Conservation (phyloP, 2,113 vertebrate genomes). For the Baryphthengus martii region DNA sequence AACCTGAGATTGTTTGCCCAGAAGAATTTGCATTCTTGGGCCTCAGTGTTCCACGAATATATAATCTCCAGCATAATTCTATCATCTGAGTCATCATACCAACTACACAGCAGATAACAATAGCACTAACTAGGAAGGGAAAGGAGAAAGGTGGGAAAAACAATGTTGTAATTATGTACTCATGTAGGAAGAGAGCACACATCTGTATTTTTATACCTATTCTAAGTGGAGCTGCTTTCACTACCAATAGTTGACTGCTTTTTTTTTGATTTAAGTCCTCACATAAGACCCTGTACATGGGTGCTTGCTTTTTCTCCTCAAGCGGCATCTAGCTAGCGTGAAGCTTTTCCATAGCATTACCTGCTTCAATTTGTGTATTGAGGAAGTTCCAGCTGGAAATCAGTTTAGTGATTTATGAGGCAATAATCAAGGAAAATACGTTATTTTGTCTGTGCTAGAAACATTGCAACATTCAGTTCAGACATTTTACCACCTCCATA, state of each 20-base stretch:
- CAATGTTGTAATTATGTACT: not conserved
- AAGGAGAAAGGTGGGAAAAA: not conserved
- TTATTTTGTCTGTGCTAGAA: not conserved
- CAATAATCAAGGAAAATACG: not conserved
- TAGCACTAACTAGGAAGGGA: not conserved
- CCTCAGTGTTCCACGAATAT: not conserved
- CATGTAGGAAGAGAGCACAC: fast-evolving
- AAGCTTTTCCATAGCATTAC: not conserved
- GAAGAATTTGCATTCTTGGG: not conserved
- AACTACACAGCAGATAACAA: not conserved
- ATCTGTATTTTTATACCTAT: not conserved
- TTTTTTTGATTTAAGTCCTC: not conserved
- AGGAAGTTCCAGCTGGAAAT: not conserved
- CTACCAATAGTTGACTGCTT: not conserved
- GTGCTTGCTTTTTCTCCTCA: not conserved
- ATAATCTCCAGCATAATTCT: not conserved
- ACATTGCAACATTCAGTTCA: not conserved
- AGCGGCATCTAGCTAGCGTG: not conserved
- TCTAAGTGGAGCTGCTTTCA: not conserved
- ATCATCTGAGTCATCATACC: not conserved
- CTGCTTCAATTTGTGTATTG: not conserved
- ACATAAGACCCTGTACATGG: fast-evolving
- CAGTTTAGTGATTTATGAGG: not conserved
- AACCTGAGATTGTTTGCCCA: not conserved
- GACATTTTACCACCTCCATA: not conserved